Percentiles rank a stretch among this genome's conserved stretches.
phyloP scores from a whole-genome alignment of 2,888 invertebrate genomes.

The Ceriagrion tenellum region DNA sequence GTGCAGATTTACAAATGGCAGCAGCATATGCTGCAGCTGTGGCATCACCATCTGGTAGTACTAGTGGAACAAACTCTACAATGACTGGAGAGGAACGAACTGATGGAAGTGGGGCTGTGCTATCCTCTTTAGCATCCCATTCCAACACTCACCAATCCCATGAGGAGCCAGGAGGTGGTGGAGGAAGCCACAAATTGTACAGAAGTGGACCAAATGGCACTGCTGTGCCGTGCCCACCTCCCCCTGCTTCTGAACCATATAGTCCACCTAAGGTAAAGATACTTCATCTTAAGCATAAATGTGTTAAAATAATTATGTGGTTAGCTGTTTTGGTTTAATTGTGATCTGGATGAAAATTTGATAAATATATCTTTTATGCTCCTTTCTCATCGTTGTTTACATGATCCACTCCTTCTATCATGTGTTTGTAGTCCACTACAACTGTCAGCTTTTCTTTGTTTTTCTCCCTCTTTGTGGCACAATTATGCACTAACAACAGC shows the following conservation, averaged over 20 bases:
- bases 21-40: conserved; percentile 85
- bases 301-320: neutral
- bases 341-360: too few relatives aligned
- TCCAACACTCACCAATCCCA: conserved; percentile 70
- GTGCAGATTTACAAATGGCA: conserved; percentile 88
- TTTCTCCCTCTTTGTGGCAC: too few relatives aligned
- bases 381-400: too few relatives aligned
- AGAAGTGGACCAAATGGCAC: conserved; percentile 76
- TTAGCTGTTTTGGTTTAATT: too few relatives aligned
- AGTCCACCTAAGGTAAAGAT: conserved; percentile 73
- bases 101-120: conserved; percentile 33
- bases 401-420: too few relatives aligned
- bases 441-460: too few relatives aligned
- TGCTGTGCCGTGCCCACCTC: conserved; percentile 71
- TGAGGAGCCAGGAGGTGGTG: conserved; percentile 68
- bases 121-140: conserved; percentile 62
- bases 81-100: conserved; percentile 53
- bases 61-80: conserved; percentile 42
- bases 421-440: too few relatives aligned
- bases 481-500: too few relatives aligned
- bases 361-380: too few relatives aligned
- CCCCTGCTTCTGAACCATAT: conserved; percentile 72
- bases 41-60: conserved; percentile 72
- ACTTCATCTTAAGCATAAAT: neutral
- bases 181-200: conserved; percentile 70